These are phyloP conservation scores for Harpalus rubripes DNA, from an alignment of 2,888 invertebrate genomes.

Conservation along the genomic window DNA sequence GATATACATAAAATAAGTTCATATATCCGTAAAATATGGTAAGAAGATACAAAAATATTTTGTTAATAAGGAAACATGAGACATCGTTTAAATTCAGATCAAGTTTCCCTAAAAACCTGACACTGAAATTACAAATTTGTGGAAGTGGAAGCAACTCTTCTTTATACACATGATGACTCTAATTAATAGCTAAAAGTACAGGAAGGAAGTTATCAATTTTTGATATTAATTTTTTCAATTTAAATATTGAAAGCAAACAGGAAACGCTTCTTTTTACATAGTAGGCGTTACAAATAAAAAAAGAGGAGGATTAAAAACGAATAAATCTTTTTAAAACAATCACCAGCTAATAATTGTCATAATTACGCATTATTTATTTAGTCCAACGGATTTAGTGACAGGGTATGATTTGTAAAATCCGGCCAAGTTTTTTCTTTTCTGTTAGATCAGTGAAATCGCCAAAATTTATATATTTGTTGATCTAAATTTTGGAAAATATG, in stretches of 20 bases:
- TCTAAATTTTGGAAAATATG: no score
- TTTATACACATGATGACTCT: slow-evolving; percentile 7
- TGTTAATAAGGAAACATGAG: not conserved
- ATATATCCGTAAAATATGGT: slow-evolving; percentile 6
- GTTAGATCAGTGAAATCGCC: not conserved
- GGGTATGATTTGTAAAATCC: not conserved
- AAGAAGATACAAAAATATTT: not conserved
- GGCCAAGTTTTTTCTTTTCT: not conserved
- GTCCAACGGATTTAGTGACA: not conserved
- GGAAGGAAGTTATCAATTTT: slow-evolving; percentile 54
- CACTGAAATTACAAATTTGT: slow-evolving; percentile 21
- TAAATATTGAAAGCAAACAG: slow-evolving; percentile 45
- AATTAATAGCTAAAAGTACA: slow-evolving; percentile 22
- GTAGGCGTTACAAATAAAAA: slow-evolving; percentile 45
- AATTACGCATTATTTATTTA: not conserved
- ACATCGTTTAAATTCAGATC: not conserved
- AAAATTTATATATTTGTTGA: no score
- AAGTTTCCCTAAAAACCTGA: slow-evolving; percentile 28
- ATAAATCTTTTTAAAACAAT: slow-evolving; percentile 27
- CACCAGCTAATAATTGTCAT: slow-evolving; percentile 2
- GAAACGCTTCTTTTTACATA: slow-evolving; percentile 32
- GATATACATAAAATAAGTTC: not conserved
- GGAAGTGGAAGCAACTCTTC: slow-evolving; percentile 14
- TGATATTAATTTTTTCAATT: slow-evolving; percentile 49
- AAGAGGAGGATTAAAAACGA: slow-evolving; percentile 21